Conservation (phyloP, 2,888 invertebrate genomes). For the Dicycla oo region DNA sequence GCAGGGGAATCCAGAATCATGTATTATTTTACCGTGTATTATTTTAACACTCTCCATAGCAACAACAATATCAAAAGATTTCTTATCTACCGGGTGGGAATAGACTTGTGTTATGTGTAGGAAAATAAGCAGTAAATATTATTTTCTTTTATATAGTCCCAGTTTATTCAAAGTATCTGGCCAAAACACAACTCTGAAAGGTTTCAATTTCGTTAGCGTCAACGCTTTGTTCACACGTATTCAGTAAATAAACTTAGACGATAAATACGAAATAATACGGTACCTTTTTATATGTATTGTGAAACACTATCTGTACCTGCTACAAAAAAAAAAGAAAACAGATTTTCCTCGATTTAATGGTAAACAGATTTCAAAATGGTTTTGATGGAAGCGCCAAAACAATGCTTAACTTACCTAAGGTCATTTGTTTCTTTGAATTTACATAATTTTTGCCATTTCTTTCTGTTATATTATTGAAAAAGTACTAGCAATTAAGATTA, state of each 20-base stretch:
- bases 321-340: not conserved
- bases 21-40: too few species aligned
- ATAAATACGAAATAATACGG: constrained; percentile 18
- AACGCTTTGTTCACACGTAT: constrained; percentile 36
- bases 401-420: not conserved
- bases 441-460: not conserved
- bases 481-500: too few species aligned
- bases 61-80: constrained; percentile 12
- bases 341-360: not conserved
- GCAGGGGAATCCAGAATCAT: too few species aligned
- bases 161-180: constrained; percentile 46
- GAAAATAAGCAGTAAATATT: constrained; percentile 30
- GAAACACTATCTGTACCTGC: not conserved
- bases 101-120: not conserved
- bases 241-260: constrained; percentile 34
- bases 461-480: not conserved
- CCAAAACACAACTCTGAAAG: constrained; percentile 28
- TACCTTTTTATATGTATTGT: not conserved
- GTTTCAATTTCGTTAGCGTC: constrained; percentile 50
- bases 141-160: constrained; percentile 21
- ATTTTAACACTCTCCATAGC: not conserved
- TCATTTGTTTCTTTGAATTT: not conserved
- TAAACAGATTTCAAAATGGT: not conserved
- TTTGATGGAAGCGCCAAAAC: not conserved
- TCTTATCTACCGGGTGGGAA: not conserved